Evolutionary conservation across 2,888 invertebrate species (phyloP), one percentile per base, ranked within the genome.

Genomic region (Pachycephus smyrnensis): DNA sequence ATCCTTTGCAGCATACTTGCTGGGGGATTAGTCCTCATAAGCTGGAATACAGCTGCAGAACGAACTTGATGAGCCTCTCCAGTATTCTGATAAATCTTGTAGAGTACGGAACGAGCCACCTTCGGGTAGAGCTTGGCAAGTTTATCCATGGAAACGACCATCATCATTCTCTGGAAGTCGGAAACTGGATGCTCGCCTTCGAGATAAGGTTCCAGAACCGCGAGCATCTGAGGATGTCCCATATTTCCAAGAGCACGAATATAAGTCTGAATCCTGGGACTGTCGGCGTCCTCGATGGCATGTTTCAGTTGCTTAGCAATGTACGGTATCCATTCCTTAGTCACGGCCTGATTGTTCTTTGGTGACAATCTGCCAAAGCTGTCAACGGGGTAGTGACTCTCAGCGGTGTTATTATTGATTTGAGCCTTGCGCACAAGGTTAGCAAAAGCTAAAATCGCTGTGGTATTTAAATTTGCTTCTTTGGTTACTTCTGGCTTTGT

Each of bases 21-120:
- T 12, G 94, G 93, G 40, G 96, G 96, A 69, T 92, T 92, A n/a
- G 94, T 92, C 84, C 92, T 92, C 92, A 95, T 94, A 79, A 96
- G 90, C 76, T 93, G 92, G 78, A 93, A 93, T 0, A 95, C 94
- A 73, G 96, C 95, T 75, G 94, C 93, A 71, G 94, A 93, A 86
- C 96, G 94, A 11, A 95, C 92, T 92, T 95, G 94, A 82, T 94
- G 93, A 32, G 92, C 90, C 86, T 96, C 96, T 79, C 93, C 94
- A 9, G 93, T 92, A 88, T 96, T 96, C 86, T 93, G 93, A 88
- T 95, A 94, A 76, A 96, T 93, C 86, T 94, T 95, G 92, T 92
- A 95, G 1, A 95, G 90, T 6, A 95, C 93, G 69, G 93, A 91
- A 71, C 94, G 93, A 0, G 92, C 94, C 32, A 93, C 85, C 83